Evolutionary conservation across 92 coral and sea anemone species (phyloP).

Genomic region (Ricordea florida): DNA sequence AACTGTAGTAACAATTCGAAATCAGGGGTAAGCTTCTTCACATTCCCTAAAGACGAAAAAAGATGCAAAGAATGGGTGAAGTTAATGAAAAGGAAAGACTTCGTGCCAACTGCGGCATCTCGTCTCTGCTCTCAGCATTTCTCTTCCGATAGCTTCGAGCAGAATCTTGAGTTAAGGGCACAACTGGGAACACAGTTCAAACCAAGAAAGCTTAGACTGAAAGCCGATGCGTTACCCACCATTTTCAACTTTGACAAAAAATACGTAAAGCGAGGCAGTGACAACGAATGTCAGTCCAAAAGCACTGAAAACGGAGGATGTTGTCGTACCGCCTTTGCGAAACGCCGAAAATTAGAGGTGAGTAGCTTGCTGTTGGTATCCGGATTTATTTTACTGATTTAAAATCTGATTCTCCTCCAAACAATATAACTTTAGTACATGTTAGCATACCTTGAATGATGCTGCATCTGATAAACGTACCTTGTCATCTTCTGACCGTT

Average conservation of each 20-base stretch:
- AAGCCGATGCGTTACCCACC: constrained; percentile 23
- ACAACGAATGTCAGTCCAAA: too few species aligned
- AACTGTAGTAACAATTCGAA: constrained; percentile 12
- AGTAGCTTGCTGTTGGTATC: not conserved
- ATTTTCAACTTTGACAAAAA: constrained; percentile 7
- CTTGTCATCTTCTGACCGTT: too few species aligned
- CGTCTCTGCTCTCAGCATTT: not conserved
- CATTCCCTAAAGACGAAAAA: not conserved
- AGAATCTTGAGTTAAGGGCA: not conserved
- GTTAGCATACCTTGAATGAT: too few species aligned
- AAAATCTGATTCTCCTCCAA: not conserved
- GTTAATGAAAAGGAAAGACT: constrained; percentile 4
- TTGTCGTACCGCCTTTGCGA: not conserved
- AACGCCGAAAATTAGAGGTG: constrained; percentile 21
- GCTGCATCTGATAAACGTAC: too few species aligned
- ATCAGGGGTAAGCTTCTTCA: not conserved
- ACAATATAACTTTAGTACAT: not conserved
- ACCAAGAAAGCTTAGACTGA: not conserved
- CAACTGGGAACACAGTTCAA: not conserved
- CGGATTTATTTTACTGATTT: not conserved
- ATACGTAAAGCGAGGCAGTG: too few species aligned
- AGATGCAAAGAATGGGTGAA: not conserved
- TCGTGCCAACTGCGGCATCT: constrained; percentile 1
- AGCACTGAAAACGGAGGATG: too few species aligned
- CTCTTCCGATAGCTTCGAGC: not conserved